Conservation (phyloP, 2,113 vertebrate genomes). For the Genyomyrus donnyi region DNA sequence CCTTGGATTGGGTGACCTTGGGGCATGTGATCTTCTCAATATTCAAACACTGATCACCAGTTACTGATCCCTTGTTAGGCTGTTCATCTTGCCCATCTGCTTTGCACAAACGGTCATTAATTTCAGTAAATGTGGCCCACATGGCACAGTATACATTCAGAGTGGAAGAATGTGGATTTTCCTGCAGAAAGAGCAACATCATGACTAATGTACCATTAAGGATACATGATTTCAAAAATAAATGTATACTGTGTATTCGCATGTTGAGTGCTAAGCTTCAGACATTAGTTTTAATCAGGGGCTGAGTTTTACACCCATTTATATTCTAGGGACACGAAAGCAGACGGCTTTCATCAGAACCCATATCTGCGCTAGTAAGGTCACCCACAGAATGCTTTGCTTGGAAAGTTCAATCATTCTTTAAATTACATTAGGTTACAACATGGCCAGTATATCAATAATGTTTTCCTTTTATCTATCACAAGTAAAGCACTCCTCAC, state of each 20-base stretch:
- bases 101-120: not conserved
- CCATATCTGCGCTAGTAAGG: not conserved
- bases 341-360: not conserved
- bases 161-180: not conserved
- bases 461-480: conserved; percentile 3
- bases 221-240: not conserved
- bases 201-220: not conserved
- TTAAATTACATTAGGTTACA: not conserved
- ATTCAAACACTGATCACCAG: not conserved
- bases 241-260: no score
- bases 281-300: conserved; percentile 8
- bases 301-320: not conserved
- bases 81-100: not conserved
- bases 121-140: not conserved
- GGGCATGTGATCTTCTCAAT: not conserved
- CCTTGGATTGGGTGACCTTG: not conserved
- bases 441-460: not conserved
- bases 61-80: not conserved
- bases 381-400: not conserved
- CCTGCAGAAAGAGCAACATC: not conserved
- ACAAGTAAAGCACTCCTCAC: not conserved
- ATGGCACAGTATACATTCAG: not conserved
- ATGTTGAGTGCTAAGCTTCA: not conserved
- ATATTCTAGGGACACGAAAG: not conserved
- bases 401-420: not conserved